Base-by-base conservation (phyloP, 2,797 vertebrate species). In the Coreius guichenoti region DNA sequence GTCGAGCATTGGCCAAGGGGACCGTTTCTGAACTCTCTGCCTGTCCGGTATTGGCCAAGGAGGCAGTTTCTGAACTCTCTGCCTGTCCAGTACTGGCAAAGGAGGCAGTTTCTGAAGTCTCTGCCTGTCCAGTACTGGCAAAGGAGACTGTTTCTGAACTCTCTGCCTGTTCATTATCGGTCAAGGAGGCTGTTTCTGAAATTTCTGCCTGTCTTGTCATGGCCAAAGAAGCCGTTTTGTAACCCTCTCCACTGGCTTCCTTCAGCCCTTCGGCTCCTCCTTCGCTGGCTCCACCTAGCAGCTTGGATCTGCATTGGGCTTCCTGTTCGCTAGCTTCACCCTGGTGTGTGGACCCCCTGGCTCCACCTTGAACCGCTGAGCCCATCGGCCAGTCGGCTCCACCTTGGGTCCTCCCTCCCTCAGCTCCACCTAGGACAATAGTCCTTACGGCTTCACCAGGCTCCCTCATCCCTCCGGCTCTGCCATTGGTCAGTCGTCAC, bases 31-130 rank as follows among this genome's bases (percentile, higher is more conserved):
- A 47, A 14, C 4, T 16, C 4, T 47, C 45, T 16, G 13, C 13
- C 45, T 47, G 45, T 14, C 45, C 45, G 0, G 13, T 47, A 1
- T 1, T 5, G 14, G 47, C 1, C 16, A 51, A 17, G 16, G 16
- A 17, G 1, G 1, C 16, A 0, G 0, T 49, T 2, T 49, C 16
- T 49, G 47, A 49, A 49, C 16, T 5, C 14, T 49, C 47, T 49
- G 5, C 14, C 5, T 49, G 47, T 17, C 47, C 16, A 0, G 5
- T 6, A 17, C 6, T 0, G 16, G 5, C 0, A 4, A 47, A 47
- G 13, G 13, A 2, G 4, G 1, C 45, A 1, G 0, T 47, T 1
- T 47, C 45, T 14, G 45, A 14, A 47, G 1, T 3, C 14, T 14
- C 12, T 4, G 45, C 45, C 45, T 47, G 45, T 47, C 45, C 45